phyloP scores from a whole-genome alignment of 1,140 invertebrate genomes.

The Drosophila parvula region DNA sequence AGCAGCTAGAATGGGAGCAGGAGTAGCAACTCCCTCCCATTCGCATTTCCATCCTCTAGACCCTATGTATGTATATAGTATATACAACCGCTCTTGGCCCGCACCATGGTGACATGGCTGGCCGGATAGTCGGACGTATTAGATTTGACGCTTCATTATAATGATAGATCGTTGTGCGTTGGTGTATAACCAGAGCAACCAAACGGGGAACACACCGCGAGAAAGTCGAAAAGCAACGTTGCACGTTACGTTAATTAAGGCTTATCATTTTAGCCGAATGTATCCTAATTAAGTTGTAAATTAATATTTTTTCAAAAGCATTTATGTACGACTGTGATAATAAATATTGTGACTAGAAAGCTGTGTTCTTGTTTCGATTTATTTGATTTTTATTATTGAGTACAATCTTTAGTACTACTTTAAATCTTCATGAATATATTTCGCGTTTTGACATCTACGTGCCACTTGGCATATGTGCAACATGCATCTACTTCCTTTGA shows the following conservation, averaged over 20 bases:
- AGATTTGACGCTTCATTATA: constrained; percentile 82
- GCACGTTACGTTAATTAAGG: neutral
- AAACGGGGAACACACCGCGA: constrained; percentile 31
- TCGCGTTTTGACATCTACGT: no score
- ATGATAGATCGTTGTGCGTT: constrained; percentile 76
- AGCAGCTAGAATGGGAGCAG: constrained; percentile 9
- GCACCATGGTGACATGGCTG: constrained; percentile 56
- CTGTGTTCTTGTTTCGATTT: neutral
- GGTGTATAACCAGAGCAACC: constrained; percentile 49
- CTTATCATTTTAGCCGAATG: neutral
- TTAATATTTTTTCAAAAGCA: neutral
- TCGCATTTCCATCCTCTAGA: constrained; percentile 11
- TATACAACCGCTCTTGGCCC: constrained; percentile 5
- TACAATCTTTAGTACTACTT: neutral
- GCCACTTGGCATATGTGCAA: no score
- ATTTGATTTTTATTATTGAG: neutral
- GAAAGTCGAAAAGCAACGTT: neutral
- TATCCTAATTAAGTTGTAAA: neutral
- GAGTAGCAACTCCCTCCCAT: constrained; percentile 6
- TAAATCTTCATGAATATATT: no score
- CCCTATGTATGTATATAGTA: neutral
- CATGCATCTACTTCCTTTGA: neutral
- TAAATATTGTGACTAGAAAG: no score
- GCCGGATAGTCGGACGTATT: constrained; percentile 67
- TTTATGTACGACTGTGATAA: no score